A percentile compares a stretch with the other conserved stretches of the same genome.
These are phyloP conservation scores for Heliconius ethilla DNA, from an alignment of 2,888 invertebrate genomes.

Conservation along the genomic window DNA sequence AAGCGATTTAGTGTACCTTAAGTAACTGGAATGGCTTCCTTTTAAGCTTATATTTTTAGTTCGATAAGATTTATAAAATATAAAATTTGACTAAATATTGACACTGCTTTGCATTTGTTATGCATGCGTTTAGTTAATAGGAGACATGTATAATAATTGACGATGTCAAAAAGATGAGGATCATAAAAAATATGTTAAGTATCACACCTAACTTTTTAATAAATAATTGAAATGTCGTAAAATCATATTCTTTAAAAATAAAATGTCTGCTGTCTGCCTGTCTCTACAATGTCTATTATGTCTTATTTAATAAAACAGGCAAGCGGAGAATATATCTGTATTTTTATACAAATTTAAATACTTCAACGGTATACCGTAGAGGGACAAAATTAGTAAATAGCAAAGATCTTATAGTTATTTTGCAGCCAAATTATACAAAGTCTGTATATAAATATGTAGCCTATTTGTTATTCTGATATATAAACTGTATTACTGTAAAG, in stretches of 20 bases:
- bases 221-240: constrained; percentile 42
- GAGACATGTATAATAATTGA: constrained; percentile 65
- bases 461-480: too few relatives aligned
- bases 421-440: too few relatives aligned
- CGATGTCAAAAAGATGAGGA: constrained; percentile 1
- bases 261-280: constrained; percentile 33
- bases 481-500: too few relatives aligned
- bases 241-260: neutral
- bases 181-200: neutral
- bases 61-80: constrained; percentile 57
- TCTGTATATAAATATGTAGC: too few relatives aligned
- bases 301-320: constrained; percentile 11
- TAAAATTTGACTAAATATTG: constrained; percentile 58
- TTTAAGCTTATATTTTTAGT: constrained; percentile 72
- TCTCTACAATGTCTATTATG: constrained; percentile 26
- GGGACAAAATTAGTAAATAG: neutral
- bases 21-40: constrained; percentile 79
- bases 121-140: constrained; percentile 79
- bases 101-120: constrained; percentile 81
- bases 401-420: too few relatives aligned
- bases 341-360: neutral
- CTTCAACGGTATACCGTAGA: neutral
- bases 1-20: constrained; percentile 62
- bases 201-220: constrained; percentile 17
- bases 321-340: constrained; percentile 1